A percentile compares a stretch with the other conserved stretches of the same genome.
phyloP scores from a whole-genome alignment of 1,140 invertebrate genomes.

The Brachionus asplanchnoidis region DNA sequence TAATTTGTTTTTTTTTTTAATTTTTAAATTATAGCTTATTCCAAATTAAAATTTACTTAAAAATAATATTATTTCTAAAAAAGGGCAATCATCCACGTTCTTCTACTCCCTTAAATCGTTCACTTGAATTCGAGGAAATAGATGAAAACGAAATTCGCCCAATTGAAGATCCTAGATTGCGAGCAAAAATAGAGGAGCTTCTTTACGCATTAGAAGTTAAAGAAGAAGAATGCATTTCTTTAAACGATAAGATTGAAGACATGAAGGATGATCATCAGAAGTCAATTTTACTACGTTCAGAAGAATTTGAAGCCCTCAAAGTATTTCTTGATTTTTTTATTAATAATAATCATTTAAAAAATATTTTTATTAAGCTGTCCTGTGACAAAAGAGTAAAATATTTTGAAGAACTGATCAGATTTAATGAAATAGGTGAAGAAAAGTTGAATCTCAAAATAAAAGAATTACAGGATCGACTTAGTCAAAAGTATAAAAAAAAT shows the following conservation, averaged over 20 bases:
- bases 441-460: background rate
- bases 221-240: background rate
- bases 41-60: no score
- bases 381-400: background rate
- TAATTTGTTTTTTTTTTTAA: no score
- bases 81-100: background rate
- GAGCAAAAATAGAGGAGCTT: no score
- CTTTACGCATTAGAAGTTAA: no score
- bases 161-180: background rate
- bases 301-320: background rate
- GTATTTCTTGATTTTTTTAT: no score
- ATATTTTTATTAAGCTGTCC: background rate
- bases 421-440: background rate
- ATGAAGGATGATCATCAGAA: background rate
- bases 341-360: background rate
- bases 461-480: background rate
- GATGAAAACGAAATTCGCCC: background rate
- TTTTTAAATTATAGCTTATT: no score
- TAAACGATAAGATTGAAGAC: no score
- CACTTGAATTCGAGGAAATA: background rate
- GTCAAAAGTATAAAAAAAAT: background rate
- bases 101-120: background rate
- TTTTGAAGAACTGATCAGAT: background rate
- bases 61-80: no score
- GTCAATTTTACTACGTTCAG: no score